Conservation (phyloP, 2,113 vertebrate genomes). For the Pterophyllum scalare region DNA sequence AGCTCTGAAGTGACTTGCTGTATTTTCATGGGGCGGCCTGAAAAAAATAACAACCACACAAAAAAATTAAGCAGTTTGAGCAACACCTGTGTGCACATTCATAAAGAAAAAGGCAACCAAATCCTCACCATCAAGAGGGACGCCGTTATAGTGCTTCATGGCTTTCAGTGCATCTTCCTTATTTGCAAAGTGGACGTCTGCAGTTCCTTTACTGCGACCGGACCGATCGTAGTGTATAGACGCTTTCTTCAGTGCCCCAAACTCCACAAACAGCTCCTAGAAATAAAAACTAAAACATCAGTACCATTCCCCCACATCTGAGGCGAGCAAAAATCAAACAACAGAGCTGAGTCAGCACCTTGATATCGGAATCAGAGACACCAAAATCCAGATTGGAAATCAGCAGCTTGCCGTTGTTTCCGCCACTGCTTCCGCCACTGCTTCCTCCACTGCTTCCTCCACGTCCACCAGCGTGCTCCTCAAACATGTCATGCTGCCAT, state of each 20-base stretch:
- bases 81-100: rapidly evolving
- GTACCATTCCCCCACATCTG: background rate
- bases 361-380: conserved; percentile 94
- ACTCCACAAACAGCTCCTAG: conserved; percentile 95
- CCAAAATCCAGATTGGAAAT: conserved; percentile 97
- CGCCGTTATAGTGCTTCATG: conserved; percentile 97
- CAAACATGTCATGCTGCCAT: conserved; percentile 97
- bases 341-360: conserved; percentile 75
- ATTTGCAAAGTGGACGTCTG: conserved; percentile 92
- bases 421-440: rapidly evolving
- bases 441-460: background rate
- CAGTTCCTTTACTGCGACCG: conserved; percentile 93
- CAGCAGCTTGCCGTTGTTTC: conserved; percentile 85
- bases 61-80: background rate
- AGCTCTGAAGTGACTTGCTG: conserved; percentile 92
- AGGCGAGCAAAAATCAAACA: rapidly evolving
- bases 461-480: conserved; percentile 83
- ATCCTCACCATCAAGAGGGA: conserved; percentile 92
- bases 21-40: conserved; percentile 97
- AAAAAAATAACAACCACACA: background rate
- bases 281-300: background rate
- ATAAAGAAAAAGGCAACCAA: background rate
- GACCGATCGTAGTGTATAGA: conserved; percentile 95
- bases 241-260: conserved; percentile 90
- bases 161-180: conserved; percentile 94